phyloP scores from a whole-genome alignment of 2,888 invertebrate species.

The Ophion ellenae region DNA sequence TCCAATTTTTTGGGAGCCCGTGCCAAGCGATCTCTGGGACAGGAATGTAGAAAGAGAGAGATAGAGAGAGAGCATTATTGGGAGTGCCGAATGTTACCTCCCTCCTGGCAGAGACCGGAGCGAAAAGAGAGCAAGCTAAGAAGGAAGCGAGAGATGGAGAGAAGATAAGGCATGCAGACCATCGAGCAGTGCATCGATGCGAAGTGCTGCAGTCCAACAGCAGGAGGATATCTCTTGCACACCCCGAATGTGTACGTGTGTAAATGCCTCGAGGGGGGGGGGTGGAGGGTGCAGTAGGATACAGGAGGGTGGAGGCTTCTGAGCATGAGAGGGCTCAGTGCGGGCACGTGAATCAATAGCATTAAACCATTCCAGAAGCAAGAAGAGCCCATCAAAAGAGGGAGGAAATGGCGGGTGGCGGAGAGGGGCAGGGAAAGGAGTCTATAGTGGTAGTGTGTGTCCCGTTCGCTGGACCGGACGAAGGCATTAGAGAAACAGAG shows the following conservation, averaged over 20 bases:
- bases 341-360: slow-evolving; percentile 84
- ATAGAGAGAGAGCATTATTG: background rate
- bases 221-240: slow-evolving; percentile 37
- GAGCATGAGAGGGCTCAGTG: slow-evolving; percentile 74
- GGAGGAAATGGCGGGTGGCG: slow-evolving; percentile 54
- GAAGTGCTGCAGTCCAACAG: slow-evolving; percentile 48
- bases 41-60: background rate
- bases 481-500: slow-evolving; percentile 43
- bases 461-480: slow-evolving; percentile 65
- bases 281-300: background rate
- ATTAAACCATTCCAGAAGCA: slow-evolving; percentile 82
- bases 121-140: slow-evolving; percentile 5
- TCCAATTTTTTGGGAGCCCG: background rate
- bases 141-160: background rate
- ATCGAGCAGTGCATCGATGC: slow-evolving; percentile 36
- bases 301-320: slow-evolving; percentile 59
- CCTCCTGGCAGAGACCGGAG: background rate
- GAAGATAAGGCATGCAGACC: background rate
- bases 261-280: background rate
- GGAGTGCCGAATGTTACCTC: background rate
- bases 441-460: slow-evolving; percentile 55
- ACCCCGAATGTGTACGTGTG: slow-evolving; percentile 15
- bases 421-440: slow-evolving; percentile 62
- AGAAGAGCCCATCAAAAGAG: slow-evolving; percentile 79
- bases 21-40: too few relatives aligned